phyloP scores from a whole-genome alignment of 2,797 vertebrate species.

The Spea hammondii region DNA sequence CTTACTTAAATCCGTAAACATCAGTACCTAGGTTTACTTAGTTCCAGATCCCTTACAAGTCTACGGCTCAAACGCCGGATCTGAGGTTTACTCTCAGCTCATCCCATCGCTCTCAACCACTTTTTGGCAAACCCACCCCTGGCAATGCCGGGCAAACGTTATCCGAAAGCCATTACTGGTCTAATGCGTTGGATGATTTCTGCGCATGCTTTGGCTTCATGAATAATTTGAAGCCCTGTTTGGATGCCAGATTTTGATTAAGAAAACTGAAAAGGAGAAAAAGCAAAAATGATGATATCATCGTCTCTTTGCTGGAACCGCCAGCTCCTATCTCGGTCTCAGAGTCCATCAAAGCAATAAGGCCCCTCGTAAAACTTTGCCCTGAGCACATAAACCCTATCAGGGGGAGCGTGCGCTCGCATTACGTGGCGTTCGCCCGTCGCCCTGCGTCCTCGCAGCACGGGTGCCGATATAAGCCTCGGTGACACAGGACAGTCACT shows the following conservation, averaged over 20 bases:
- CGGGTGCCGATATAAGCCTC: conserved; percentile 56
- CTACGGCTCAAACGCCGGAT: too few species aligned
- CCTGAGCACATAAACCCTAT: conserved; percentile 63
- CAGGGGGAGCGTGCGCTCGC: conserved; percentile 55
- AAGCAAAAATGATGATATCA: neutral
- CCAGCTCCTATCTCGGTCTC: conserved; percentile 55
- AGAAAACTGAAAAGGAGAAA: conserved; percentile 3
- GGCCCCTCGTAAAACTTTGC: conserved; percentile 70
- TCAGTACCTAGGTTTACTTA: too few species aligned
- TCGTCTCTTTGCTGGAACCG: conserved; percentile 60
- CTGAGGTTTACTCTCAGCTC: too few species aligned
- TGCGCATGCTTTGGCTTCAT: neutral
- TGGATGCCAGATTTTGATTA: conserved; percentile 26
- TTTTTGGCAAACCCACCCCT: neutral
- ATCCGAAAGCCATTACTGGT: neutral
- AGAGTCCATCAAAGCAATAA: conserved; percentile 63
- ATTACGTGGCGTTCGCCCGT: conserved; percentile 58
- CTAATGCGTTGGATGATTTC: conserved; percentile 11
- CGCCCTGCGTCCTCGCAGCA: conserved; percentile 49
- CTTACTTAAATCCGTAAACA: too few species aligned
- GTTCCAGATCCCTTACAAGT: too few species aligned
- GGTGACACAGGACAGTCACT: conserved; percentile 64
- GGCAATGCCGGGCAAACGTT: neutral
- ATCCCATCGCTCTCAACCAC: too few species aligned
- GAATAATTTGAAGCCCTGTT: conserved; percentile 31